Evolutionary conservation across 2,888 invertebrate species (phyloP).

Genomic region (Lasioglossum oenotherae): DNA sequence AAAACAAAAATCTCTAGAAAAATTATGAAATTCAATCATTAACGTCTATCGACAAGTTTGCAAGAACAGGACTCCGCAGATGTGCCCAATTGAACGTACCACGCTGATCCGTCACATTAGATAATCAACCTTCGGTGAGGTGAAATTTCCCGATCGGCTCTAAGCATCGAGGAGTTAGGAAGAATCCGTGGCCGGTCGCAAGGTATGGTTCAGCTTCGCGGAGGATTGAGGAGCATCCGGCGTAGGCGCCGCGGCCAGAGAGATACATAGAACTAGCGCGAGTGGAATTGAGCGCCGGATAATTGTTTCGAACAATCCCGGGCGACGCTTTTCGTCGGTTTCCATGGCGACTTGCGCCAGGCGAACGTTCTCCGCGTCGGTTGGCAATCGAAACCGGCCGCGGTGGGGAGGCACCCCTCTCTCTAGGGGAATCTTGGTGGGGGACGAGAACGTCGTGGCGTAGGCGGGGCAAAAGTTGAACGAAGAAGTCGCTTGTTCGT

Average conservation of each 20-base stretch:
- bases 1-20: not conserved
- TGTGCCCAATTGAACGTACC: not conserved
- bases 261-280: slow-evolving; percentile 66
- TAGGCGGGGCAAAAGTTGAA: slow-evolving; percentile 76
- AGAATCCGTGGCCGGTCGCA: not conserved
- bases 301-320: slow-evolving; percentile 84
- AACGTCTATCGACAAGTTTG: not conserved
- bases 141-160: not conserved
- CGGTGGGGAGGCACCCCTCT: slow-evolving; percentile 61
- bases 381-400: slow-evolving; percentile 63
- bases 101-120: not conserved
- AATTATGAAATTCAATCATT: not conserved
- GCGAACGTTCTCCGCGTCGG: slow-evolving; percentile 57
- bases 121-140: not conserved
- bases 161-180: not conserved
- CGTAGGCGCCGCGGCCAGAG: slow-evolving; percentile 55
- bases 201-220: slow-evolving; percentile 78
- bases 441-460: slow-evolving; percentile 66
- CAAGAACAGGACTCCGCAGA: not conserved
- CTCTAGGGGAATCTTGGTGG: slow-evolving; percentile 54
- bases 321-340: slow-evolving; percentile 76
- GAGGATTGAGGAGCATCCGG: slow-evolving; percentile 76
- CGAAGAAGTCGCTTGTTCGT: slow-evolving; percentile 75
- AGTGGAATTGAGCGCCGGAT: slow-evolving; percentile 83
- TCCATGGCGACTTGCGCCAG: slow-evolving; percentile 79